Evolutionary conservation across 1,140 invertebrate species (phyloP), one percentile per base, ranked within the genome.

Genomic region (Spodoptera litura): DNA sequence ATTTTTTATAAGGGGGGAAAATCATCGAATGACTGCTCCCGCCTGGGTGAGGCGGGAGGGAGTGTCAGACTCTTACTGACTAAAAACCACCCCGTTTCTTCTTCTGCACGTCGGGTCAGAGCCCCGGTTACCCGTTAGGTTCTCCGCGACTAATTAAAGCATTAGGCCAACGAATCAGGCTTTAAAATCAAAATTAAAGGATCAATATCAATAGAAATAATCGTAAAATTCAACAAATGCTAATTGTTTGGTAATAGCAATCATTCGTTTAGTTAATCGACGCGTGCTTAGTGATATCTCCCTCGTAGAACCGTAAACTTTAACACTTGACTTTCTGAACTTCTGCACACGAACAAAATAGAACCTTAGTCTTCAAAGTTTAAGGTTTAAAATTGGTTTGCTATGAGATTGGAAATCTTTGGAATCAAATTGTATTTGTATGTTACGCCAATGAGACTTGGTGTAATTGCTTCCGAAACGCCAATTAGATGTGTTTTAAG

Each of bases 391-490:
- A 15, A 64, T 31, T 64, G 1, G 27, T 35, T 62, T 52, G n/a
- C 6, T 8, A 4, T 2, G 9, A 11, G 10, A 12, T 52, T 62
- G 4, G 55, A 44, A 56, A 58, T 74, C 71, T 74, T 61, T 74
- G 38, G 4, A 44, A 38, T 64, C 38, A 72, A 59, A 80, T 31
- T 38, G 35, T 64, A 72, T 81, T 81, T 78, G 79, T 75, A 64
- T 56, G 66, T 51, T 49, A 44, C 6, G 62, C 51, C 25, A 81
- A 78, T 75, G 80, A 76, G 66, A 74, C 75, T 66, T 53, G 15
- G 49, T 71, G 62, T 81, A 81, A 81, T 81, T 75, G 76, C 72
- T 78, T 78, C 80, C 53, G 56, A 78, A 81, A 78, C 49, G 58
- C 51, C 80, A 78, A 78, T 81, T 81, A 53, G 52, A 78, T 75